These are phyloP conservation scores for Brachionus plicatilis DNA, from an alignment of 1,140 invertebrate species.

Conservation along the genomic window DNA sequence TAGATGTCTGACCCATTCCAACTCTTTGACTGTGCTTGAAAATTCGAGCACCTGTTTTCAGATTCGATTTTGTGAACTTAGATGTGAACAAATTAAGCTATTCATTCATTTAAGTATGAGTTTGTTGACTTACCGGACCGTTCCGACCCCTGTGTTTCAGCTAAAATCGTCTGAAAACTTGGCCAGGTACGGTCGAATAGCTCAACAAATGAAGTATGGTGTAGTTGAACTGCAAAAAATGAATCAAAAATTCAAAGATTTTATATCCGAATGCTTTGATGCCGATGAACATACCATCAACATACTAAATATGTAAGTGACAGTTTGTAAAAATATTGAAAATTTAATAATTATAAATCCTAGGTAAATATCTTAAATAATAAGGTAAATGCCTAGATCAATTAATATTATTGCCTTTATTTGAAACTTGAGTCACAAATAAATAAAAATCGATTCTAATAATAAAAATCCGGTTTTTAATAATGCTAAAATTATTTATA, in stretches of 20 bases:
- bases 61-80: slow-evolving; percentile 5
- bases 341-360: neutral
- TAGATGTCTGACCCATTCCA: neutral
- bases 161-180: slow-evolving; percentile 26
- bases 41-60: slow-evolving; percentile 7
- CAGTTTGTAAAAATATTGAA: neutral
- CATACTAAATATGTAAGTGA: slow-evolving; percentile 35
- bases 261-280: slow-evolving; percentile 26
- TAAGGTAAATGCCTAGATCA: neutral
- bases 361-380: neutral
- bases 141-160: slow-evolving; percentile 21
- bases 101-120: slow-evolving; percentile 19
- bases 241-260: slow-evolving; percentile 36
- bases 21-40: neutral
- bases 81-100: slow-evolving; percentile 36
- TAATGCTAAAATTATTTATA: neutral
- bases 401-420: neutral
- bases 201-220: slow-evolving; percentile 27
- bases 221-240: slow-evolving; percentile 24
- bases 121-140: neutral
- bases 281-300: slow-evolving; percentile 33
- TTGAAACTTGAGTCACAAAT: slow-evolving; percentile 10
- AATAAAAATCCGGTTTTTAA: neutral
- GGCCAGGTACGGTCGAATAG: neutral
- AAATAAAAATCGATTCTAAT: neutral